These are phyloP conservation scores for Galeruca laticollis DNA, from an alignment of 2,888 invertebrate genomes.

Conservation along the genomic window DNA sequence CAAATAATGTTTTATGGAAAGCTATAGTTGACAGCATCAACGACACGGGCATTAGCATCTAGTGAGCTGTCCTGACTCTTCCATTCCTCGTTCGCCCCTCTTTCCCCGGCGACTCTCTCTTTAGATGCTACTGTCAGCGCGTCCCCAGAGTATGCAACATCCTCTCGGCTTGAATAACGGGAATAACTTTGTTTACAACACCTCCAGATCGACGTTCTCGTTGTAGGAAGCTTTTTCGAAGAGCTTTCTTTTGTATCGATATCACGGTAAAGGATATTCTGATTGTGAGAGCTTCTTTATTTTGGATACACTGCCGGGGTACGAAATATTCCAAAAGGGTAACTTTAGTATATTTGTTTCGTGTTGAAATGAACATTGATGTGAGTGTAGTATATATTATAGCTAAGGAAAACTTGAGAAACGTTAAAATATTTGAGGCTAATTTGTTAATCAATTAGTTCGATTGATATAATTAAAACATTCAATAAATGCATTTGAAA, in stretches of 20 bases:
- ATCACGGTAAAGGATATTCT: conserved; percentile 38
- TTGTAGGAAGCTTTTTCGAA: conserved; percentile 44
- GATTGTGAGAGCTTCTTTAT: conserved; percentile 30
- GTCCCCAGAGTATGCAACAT: conserved; percentile 52
- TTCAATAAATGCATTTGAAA: too few species aligned
- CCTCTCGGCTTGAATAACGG: conserved; percentile 63
- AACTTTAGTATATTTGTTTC: background rate
- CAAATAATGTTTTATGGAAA: conserved; percentile 29
- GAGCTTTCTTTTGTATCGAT: conserved; percentile 45
- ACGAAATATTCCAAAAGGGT: background rate
- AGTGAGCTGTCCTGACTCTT: conserved; percentile 60
- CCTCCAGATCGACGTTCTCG: conserved; percentile 52
- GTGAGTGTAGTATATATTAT: too few species aligned
- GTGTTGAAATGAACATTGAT: background rate
- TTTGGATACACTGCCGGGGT: background rate
- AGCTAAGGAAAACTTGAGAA: too few species aligned
- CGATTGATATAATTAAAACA: too few species aligned
- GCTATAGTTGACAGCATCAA: conserved; percentile 26
- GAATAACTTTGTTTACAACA: conserved; percentile 62
- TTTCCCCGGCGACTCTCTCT: background rate
- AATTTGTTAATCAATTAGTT: too few species aligned
- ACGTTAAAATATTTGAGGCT: too few species aligned
- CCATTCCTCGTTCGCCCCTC: background rate
- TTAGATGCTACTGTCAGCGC: conserved; percentile 51
- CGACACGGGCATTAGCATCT: conserved; percentile 50